These are phyloP conservation scores for Metellina segmentata DNA, from an alignment of 2,888 invertebrate genomes.

Conservation along the genomic window DNA sequence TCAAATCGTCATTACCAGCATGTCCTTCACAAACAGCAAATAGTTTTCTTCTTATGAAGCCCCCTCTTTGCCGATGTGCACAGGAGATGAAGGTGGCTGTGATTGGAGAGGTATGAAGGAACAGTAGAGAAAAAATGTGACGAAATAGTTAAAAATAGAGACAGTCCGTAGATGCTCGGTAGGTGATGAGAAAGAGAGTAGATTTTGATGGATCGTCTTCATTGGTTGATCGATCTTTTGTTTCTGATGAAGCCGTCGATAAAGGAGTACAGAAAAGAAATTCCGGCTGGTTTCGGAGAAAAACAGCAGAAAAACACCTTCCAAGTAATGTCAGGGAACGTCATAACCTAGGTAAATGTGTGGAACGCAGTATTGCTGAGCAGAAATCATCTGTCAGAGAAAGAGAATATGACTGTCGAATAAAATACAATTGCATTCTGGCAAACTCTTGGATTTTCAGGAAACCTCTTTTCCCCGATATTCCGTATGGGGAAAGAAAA, in stretches of 20 bases:
- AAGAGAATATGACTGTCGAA: too few species aligned
- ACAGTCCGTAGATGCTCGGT: neutral
- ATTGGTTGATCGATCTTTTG: slow-evolving; percentile 38
- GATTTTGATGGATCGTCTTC: slow-evolving; percentile 51
- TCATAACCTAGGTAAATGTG: too few species aligned
- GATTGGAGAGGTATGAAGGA: neutral
- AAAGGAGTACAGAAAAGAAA: slow-evolving; percentile 1
- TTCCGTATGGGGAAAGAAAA: too few species aligned
- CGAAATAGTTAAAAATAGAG: slow-evolving; percentile 32
- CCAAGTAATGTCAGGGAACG: too few species aligned
- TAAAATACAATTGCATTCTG: too few species aligned
- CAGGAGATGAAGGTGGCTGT: neutral
- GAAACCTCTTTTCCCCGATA: too few species aligned
- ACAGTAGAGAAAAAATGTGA: neutral
- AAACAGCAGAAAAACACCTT: too few species aligned
- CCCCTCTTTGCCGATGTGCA: neutral
- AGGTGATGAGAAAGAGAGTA: slow-evolving; percentile 34
- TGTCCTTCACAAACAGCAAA: neutral
- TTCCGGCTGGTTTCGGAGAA: too few species aligned
- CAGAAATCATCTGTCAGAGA: too few species aligned
- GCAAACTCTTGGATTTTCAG: too few species aligned
- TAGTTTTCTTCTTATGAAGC: neutral
- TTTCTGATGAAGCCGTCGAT: slow-evolving; percentile 35
- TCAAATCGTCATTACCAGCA: slow-evolving; percentile 20
- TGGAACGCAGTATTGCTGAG: too few species aligned